Evolutionary conservation across 2,888 invertebrate genomes (phyloP).

Genomic region (Hartigia nigra): DNA sequence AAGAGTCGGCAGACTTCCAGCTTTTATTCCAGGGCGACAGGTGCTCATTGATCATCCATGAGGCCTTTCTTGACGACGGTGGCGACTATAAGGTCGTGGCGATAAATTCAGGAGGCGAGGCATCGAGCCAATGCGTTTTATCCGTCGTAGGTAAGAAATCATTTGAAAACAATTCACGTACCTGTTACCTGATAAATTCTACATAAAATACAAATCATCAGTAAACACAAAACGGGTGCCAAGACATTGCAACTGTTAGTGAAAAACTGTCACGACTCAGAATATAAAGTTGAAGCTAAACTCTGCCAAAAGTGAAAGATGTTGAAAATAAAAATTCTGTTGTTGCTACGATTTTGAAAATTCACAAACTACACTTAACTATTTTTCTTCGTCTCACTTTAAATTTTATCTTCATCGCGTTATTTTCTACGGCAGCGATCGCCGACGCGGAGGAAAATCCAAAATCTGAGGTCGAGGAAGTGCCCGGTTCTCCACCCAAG

Average conservation of each 20-base stretch:
- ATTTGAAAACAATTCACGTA: neutral
- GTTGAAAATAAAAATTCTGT: neutral
- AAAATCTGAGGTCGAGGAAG: constrained; percentile 17
- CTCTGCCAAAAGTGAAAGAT: neutral
- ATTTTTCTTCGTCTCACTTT: neutral
- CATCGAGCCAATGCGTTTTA: constrained; percentile 77
- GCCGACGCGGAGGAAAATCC: constrained; percentile 48
- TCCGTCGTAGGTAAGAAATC: constrained; percentile 66
- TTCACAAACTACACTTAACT: neutral
- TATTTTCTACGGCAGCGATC: neutral
- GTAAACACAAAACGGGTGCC: neutral
- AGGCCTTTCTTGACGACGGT: constrained; percentile 79
- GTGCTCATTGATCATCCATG: constrained; percentile 78
- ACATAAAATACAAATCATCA: neutral
- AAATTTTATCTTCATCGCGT: neutral
- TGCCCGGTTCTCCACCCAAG: constrained; percentile 69
- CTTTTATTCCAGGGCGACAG: constrained; percentile 86
- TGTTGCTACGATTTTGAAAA: neutral
- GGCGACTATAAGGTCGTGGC: constrained; percentile 85
- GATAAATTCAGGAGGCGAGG: constrained; percentile 86
- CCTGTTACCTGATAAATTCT: neutral
- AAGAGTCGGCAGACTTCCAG: constrained; percentile 85
- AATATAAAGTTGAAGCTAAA: neutral
- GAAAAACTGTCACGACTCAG: neutral
- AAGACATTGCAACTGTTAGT: neutral